Conservation (phyloP, 2,888 invertebrate genomes). For the Clostera curtula region DNA sequence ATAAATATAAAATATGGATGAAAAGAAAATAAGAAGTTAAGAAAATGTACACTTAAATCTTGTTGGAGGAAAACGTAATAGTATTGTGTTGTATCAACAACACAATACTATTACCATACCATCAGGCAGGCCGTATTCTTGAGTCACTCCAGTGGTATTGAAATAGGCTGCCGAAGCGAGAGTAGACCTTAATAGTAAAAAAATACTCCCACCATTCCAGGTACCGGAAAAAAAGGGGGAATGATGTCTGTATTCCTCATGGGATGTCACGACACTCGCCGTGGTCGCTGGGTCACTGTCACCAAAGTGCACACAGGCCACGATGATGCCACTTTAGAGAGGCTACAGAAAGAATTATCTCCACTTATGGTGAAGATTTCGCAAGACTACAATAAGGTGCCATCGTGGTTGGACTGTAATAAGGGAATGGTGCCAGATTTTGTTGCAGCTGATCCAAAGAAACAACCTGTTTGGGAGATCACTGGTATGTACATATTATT, state of each 20-base stretch:
- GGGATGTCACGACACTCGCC: conserved; percentile 86
- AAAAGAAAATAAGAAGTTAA: too few relatives aligned
- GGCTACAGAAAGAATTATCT: conserved; percentile 78
- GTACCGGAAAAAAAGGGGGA: conserved; percentile 91
- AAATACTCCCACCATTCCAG: conserved; percentile 30
- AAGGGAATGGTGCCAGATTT: conserved; percentile 93
- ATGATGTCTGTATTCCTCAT: conserved; percentile 95
- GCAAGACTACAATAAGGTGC: conserved; percentile 80
- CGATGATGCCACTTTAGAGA: conserved; percentile 88
- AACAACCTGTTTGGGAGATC: conserved; percentile 96
- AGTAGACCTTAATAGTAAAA: background rate
- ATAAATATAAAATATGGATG: too few relatives aligned
- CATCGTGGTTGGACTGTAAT: conserved; percentile 87
- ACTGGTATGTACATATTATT: conserved; percentile 71
- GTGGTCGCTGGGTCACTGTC: conserved; percentile 87
- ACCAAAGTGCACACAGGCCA: conserved; percentile 94
- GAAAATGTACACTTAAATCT: too few relatives aligned
- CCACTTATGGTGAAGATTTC: conserved; percentile 86
- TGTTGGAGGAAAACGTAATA: too few relatives aligned
- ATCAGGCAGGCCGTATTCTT: too few relatives aligned
- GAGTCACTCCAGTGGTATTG: too few relatives aligned
- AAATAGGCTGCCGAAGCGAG: too few relatives aligned
- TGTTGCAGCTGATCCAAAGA: conserved; percentile 86
- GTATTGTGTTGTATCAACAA: too few relatives aligned
- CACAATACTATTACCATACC: too few relatives aligned